Base-by-base conservation (phyloP, 1,140 invertebrate species). In the Drosophila sp. region DNA sequence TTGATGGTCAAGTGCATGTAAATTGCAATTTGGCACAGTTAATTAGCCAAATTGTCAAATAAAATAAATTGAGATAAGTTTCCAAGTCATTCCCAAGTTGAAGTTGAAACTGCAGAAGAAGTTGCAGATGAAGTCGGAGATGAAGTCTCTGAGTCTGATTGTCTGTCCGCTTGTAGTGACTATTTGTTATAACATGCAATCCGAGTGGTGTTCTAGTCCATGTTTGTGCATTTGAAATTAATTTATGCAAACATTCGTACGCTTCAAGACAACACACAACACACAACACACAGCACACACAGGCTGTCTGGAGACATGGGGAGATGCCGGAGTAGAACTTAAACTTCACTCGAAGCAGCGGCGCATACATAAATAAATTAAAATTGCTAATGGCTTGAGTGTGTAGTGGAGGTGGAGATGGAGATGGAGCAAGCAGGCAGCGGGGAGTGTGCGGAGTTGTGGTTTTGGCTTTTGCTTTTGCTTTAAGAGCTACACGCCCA, bases 201-300 rank as follows among this genome's bases (percentile, higher is more conserved):
- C 62, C 62, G 48, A 72, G 77, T 80, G 72, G 77, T 84, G 81
- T 86, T 86, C 82, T 89, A 79, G 83, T 67, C 83, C 82, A 87
- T 87, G 78, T 87, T 86, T 89, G 80, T 83, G 83, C 83, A 87
- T 87, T 87, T 87, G 83, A 89, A 80, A 87, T 87, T 87, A 87
- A 87, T 87, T 87, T 87, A 87, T 87, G 83, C 83, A 86, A 87
- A 86, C 83, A 87, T 87, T 82, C 77, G 80, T 76, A 80, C 61
- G 41, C 58, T 54, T 14, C 66, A 57, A 78, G 80, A 59, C 57
- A 66, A 59, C 63, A 77, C 59, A 48, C 6, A 34, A 36, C 8
- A 51, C 38, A 77, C 59, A 71, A 21, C 27, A 57, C 45, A 57
- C 32, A 59, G 43, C 59, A 58, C 29, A 58, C 40, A 27, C 38